phyloP scores from a whole-genome alignment of 2,797 vertebrate genomes.

The Pterois miles region DNA sequence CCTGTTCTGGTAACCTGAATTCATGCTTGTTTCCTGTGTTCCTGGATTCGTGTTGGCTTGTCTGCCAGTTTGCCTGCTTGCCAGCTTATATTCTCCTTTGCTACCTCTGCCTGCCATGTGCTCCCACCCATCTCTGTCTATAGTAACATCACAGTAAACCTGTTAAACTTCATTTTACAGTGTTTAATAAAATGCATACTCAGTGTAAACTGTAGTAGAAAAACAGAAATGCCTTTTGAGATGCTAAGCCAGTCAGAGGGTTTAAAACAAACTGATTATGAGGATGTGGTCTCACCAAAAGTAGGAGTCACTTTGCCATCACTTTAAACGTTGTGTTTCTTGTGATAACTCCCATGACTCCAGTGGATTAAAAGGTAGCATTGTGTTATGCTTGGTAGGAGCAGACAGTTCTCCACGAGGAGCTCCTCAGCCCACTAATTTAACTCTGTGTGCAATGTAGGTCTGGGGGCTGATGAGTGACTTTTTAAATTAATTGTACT shows the following conservation, averaged over 20 bases:
- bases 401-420: slow-evolving; percentile 31
- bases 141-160: neutral
- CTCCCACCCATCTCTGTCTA: neutral
- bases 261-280: slow-evolving; percentile 27
- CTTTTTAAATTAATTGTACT: neutral
- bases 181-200: neutral
- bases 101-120: neutral
- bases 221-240: neutral
- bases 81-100: neutral
- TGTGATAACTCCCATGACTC: slow-evolving; percentile 72
- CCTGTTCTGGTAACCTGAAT: neutral
- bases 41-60: neutral
- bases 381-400: slow-evolving; percentile 56
- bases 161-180: neutral
- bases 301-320: slow-evolving; percentile 56
- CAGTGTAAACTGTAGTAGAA: neutral
- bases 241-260: neutral
- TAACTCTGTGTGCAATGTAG: neutral
- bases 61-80: neutral
- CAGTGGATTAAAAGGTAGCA: slow-evolving; percentile 66
- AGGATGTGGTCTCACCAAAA: slow-evolving; percentile 51
- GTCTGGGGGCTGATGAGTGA: neutral
- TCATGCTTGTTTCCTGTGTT: neutral
- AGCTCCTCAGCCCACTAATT: slow-evolving; percentile 20
- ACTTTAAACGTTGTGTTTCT: slow-evolving; percentile 47